Evolutionary conservation across 2,888 invertebrate genomes (phyloP), one percentile per base, ranked within the genome.

Genomic region (Teleiodes luculella): DNA sequence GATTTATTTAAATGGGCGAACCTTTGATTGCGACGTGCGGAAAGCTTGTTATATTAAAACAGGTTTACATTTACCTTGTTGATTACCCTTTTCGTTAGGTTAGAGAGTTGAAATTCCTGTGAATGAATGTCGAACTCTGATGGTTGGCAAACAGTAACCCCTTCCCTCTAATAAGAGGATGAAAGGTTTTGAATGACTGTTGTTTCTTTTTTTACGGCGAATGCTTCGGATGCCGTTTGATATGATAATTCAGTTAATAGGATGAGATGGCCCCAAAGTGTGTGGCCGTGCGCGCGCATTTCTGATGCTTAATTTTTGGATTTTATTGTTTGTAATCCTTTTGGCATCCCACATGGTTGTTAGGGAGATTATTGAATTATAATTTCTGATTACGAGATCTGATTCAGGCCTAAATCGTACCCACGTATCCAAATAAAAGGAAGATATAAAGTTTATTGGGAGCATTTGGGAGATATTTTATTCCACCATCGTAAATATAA

Each of bases 231-330:
- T 78, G 66, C 70, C 79, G 85, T 87, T 87, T 86, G 87, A 84
- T 86, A 87, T 87, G 87, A 84, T 86, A 87, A 87, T 87, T 82
- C 70, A 58, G 70, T 70, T 86, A 84, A 84, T 80, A 79, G 83
- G 80, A 82, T 80, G 78, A 75, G 74, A 74, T 66, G 66, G 48
- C 24, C 53, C 57, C 52, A 60, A 51, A 59, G 66, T 62, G 64
- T 65, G 67, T 66, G 72, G 68, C 66, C 84, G 82, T 86, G 86
- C 72, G 76, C 66, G 70, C 73, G 85, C 85, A 85, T 84, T 78
- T 74, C 68, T 67, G 73, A 66, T 69, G 68, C 67, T 70, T 67
- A 75, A 76, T 79, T 78, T 72, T 76, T 62, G 62, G 58, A 58
- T 59, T 66, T 61, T 62, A 61, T 59, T 47, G 31, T 53, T 48